Base-by-base conservation (phyloP, 2,797 vertebrate genomes). In the Acanthurus tractus region DNA sequence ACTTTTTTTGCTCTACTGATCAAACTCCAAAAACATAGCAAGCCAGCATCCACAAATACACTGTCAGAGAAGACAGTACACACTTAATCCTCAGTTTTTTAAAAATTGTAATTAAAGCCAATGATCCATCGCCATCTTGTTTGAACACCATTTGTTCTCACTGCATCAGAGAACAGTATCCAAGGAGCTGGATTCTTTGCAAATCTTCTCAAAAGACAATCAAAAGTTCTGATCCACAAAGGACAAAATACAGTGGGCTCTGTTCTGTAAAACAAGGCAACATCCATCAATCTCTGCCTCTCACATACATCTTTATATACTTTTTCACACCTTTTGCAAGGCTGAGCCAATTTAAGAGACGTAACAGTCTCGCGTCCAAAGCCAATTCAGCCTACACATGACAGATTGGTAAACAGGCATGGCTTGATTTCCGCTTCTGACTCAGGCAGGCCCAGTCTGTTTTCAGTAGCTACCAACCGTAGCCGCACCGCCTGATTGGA, bases 341-440 rank as follows among this genome's bases (percentile, higher is more conserved):
- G 52, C 70, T 42, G 23, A 65, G 64, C 49, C 6, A 63, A 57
- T 66, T 82, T 48, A 66, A 80, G 55, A 79, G 79, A 78, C 4
- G n/a, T 12, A 20, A 57, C 9, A 29, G 52, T 68, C 46, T 80
- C 22, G 8, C 56, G 52, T 53, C 40, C 23, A 17, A 63, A 74
- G 81, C 82, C 86, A 85, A 22, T 40, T 66, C 76, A n/a, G 84
- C 85, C 91, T 77, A 80, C 88, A 82, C 79, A 79, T 58, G 76
- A 88, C 88, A 86, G 84, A 85, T 59, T 82, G 81, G 59, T 69
- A 65, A 62, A 84, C 77, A 75, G 70, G 63, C 76, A 82, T 59
- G 59, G 56, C 79, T 75, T 14, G 23, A 42, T 71, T 85, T 86
- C 79, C 62, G 64, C 45, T 68, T 76, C 76, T 82, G 87, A 88